phyloP scores from a whole-genome alignment of 2,888 invertebrate species.

The Tenthredo livida region DNA sequence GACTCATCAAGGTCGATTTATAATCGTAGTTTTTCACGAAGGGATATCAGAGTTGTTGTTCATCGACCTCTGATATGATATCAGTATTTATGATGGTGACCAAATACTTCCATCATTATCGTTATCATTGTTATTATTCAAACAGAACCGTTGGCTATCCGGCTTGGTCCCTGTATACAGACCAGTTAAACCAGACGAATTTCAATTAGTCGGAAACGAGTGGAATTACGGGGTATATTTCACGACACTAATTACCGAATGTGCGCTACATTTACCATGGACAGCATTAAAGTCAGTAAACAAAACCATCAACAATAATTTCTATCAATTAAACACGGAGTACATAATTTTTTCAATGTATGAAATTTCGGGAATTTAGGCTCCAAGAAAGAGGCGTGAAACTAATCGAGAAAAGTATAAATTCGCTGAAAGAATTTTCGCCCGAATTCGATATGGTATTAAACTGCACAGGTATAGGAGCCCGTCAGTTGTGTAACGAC shows the following conservation, averaged over 20 bases:
- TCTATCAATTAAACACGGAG: not conserved
- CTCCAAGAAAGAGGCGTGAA: constrained; percentile 83
- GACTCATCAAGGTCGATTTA: too few species aligned
- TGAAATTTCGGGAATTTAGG: constrained; percentile 71
- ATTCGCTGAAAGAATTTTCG: constrained; percentile 82
- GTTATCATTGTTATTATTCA: constrained; percentile 41
- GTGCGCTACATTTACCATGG: constrained; percentile 89
- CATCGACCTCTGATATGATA: not conserved
- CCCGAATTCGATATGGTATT: constrained; percentile 86
- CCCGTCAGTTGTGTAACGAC: constrained; percentile 88
- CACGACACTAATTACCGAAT: constrained; percentile 89
- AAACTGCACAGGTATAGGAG: constrained; percentile 93
- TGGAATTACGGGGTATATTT: constrained; percentile 93
- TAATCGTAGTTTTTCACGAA: not conserved
- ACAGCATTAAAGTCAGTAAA: constrained; percentile 82
- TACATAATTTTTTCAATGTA: not conserved
- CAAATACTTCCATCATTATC: not conserved
- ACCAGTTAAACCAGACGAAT: constrained; percentile 85
- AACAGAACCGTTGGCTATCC: constrained; percentile 88
- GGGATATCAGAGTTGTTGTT: not conserved
- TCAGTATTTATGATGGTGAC: not conserved
- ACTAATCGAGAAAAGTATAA: constrained; percentile 81
- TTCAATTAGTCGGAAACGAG: constrained; percentile 85
- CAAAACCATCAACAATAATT: constrained; percentile 7
- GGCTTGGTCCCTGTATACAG: constrained; percentile 88